Evolutionary conservation across 2,113 vertebrate species (phyloP).

Genomic region (Perca fluviatilis): DNA sequence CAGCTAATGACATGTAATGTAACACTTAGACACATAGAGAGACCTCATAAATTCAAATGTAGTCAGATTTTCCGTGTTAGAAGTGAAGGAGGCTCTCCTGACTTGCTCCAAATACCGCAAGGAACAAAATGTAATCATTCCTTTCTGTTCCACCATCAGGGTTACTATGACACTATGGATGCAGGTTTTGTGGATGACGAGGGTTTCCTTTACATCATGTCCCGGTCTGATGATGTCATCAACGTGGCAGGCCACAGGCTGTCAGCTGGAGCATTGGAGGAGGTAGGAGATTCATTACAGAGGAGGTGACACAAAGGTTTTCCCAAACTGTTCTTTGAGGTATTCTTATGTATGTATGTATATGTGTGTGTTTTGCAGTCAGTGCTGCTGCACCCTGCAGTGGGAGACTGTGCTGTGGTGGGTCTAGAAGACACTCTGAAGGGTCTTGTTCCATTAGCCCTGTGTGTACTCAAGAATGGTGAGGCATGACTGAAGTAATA

Average conservation of each 20-base stretch:
- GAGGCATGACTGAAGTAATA: conserved; percentile 59
- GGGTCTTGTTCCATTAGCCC: conserved; percentile 92
- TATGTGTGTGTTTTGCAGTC: conserved; percentile 80
- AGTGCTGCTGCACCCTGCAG: conserved; percentile 87
- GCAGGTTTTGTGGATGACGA: conserved; percentile 94
- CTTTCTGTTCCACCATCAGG: conserved; percentile 77
- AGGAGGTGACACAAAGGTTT: too few species aligned
- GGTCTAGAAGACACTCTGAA: conserved; percentile 93
- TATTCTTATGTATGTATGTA: not conserved
- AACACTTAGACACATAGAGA: not conserved
- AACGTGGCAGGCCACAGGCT: conserved; percentile 97
- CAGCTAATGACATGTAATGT: too few species aligned
- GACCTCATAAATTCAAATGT: not conserved
- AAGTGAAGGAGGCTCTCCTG: not conserved
- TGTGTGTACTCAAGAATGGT: conserved; percentile 93
- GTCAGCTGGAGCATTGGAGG: conserved; percentile 94
- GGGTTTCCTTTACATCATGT: conserved; percentile 94
- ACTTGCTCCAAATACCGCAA: not conserved
- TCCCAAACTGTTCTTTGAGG: fast-evolving
- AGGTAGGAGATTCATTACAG: conserved; percentile 82
- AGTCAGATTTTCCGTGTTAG: not conserved
- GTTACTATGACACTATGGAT: conserved; percentile 98
- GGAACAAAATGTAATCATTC: not conserved
- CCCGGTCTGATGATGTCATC: conserved; percentile 97
- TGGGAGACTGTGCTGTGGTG: conserved; percentile 96